A percentile compares a stretch with the other conserved stretches of the same genome.
phyloP scores from a whole-genome alignment of 2,888 invertebrate species.

The Rugalucina vietnamica region DNA sequence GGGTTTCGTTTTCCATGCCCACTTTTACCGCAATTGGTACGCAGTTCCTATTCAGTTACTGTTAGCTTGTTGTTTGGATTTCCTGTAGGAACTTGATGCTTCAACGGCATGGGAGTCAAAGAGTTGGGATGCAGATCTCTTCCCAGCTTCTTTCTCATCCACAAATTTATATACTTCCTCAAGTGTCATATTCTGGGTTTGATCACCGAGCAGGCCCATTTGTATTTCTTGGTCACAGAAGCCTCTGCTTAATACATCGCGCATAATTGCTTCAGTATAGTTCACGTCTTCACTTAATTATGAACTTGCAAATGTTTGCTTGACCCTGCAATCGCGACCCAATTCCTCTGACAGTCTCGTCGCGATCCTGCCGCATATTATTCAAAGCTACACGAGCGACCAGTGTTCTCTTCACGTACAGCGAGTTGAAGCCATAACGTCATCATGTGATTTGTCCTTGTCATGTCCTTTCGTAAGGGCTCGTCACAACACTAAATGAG shows the following conservation, averaged over 20 bases:
- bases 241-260: conserved; percentile 4
- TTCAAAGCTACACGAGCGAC: background rate
- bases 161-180: conserved; percentile 63
- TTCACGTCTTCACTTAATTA: background rate
- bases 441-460: conserved; percentile 19
- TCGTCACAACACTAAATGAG: too few relatives aligned
- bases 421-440: conserved; percentile 42
- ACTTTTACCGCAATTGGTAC: conserved; percentile 61
- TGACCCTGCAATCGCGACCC: background rate
- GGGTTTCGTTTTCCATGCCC: conserved; percentile 62
- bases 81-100: conserved; percentile 39
- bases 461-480: too few relatives aligned
- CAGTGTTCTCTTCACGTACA: conserved; percentile 46
- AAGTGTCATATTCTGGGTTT: conserved; percentile 47
- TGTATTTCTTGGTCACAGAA: too few relatives aligned
- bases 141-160: conserved; percentile 65
- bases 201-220: too few relatives aligned
- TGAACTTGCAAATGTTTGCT: background rate
- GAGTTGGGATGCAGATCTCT: conserved; percentile 40
- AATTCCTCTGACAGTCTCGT: conserved; percentile 1
- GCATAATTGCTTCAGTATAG: conserved; percentile 5
- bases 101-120: conserved; percentile 16
- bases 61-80: background rate
- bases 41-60: conserved; percentile 22
- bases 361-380: conserved; percentile 1